These are phyloP conservation scores for Solen grandis DNA, from an alignment of 1,140 invertebrate species.

Conservation along the genomic window DNA sequence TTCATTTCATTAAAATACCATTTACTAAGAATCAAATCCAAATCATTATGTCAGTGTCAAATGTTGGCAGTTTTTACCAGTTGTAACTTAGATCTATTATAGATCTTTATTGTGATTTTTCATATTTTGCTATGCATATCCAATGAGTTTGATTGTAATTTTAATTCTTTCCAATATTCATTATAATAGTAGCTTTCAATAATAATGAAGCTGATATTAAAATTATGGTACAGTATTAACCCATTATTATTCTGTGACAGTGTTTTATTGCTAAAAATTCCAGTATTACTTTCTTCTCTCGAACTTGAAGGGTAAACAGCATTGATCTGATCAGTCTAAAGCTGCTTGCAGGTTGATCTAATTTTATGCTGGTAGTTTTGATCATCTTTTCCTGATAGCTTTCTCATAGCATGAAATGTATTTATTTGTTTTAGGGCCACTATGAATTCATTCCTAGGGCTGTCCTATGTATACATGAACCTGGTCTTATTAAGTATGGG, in stretches of 20 bases:
- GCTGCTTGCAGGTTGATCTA: no score
- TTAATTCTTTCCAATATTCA: neutral
- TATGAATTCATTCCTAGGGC: constrained; percentile 45
- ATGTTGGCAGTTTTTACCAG: neutral
- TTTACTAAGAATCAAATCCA: neutral
- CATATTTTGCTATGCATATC: neutral
- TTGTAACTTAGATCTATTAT: neutral
- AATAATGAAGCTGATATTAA: no score
- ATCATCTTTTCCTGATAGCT: neutral
- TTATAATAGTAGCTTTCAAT: no score
- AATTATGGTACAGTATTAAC: no score
- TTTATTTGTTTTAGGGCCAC: constrained; percentile 62
- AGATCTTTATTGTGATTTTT: neutral
- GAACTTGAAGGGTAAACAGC: no score
- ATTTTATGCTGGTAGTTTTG: neutral
- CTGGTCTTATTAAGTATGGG: constrained; percentile 64
- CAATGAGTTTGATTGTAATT: neutral
- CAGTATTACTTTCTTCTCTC: no score
- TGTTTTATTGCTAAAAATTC: no score
- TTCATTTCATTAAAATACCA: neutral
- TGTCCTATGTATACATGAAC: constrained; percentile 68
- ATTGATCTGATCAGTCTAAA: no score
- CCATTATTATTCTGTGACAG: no score
- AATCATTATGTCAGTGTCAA: no score
- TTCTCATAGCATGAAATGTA: neutral